phyloP scores from a whole-genome alignment of 2,888 invertebrate genomes.

The Sphaeridia pumilis region DNA sequence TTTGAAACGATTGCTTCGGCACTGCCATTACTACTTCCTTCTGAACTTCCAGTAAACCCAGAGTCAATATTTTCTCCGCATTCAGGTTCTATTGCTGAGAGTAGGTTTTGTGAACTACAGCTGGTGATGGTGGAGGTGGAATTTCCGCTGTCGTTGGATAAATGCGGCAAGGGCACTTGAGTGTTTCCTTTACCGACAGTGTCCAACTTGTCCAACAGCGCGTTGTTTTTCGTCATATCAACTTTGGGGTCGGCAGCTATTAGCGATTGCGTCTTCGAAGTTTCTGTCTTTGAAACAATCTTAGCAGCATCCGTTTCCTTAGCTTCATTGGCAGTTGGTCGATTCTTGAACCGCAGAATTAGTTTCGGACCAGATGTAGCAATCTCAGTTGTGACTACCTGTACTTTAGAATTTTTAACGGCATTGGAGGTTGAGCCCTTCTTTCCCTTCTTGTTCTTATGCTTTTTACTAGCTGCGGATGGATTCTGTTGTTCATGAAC shows the following conservation, averaged over 20 bases:
- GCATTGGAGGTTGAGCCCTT: slow-evolving; percentile 42
- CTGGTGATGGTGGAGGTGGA: not conserved
- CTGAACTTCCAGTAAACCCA: slow-evolving; percentile 35
- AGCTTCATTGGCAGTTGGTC: slow-evolving; percentile 36
- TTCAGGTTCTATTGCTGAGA: not conserved
- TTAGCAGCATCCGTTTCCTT: slow-evolving; percentile 6
- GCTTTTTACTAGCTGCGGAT: slow-evolving; percentile 35
- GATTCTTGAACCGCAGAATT: slow-evolving; percentile 59
- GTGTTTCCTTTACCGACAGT: slow-evolving; percentile 1
- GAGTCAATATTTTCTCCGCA: slow-evolving; percentile 27
- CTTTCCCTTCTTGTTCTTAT: slow-evolving; percentile 41
- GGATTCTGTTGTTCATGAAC: slow-evolving; percentile 42
- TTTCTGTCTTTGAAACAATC: not conserved
- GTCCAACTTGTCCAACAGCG: not conserved
- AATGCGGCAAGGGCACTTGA: not conserved
- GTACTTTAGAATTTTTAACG: slow-evolving; percentile 29
- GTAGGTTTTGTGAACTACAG: not conserved
- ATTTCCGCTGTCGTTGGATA: slow-evolving; percentile 3
- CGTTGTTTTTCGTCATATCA: not conserved
- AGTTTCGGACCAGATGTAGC: slow-evolving; percentile 50
- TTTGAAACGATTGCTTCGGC: not conserved
- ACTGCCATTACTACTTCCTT: slow-evolving; percentile 20
- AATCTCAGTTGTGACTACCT: slow-evolving; percentile 29
- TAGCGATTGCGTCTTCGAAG: not conserved
- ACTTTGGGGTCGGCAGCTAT: not conserved